These are phyloP conservation scores for Podarcis siculus DNA, from an alignment of 2,797 vertebrate genomes.

Conservation along the genomic window DNA sequence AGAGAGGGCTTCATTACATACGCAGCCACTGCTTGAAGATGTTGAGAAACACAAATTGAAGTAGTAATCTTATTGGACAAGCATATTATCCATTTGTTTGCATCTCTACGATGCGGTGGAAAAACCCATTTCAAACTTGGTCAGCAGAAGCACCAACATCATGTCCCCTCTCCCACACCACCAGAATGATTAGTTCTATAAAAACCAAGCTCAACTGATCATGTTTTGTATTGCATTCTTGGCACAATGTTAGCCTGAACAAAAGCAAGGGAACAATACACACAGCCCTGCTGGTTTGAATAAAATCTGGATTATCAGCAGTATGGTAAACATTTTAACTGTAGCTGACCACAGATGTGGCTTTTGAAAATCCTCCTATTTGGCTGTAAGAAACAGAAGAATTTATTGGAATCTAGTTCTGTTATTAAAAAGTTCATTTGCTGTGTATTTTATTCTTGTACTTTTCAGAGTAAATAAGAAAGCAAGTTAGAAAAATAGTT, in stretches of 20 bases:
- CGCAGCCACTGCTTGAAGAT: not conserved
- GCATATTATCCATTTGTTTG: not conserved
- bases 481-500: not conserved
- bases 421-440: not conserved
- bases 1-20: not conserved
- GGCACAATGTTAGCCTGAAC: not conserved
- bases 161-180: too few species aligned
- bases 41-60: not conserved
- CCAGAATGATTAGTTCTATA: not conserved
- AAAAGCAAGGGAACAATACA: not conserved
- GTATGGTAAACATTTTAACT: not conserved
- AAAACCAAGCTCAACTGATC: not conserved
- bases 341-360: not conserved
- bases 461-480: not conserved
- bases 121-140: not conserved
- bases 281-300: not conserved
- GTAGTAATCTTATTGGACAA: not conserved
- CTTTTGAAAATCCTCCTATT: not conserved
- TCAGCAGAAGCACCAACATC: not conserved
- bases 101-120: not conserved
- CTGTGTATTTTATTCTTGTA: not conserved
- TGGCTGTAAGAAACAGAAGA: not conserved
- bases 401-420: not conserved
- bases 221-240: not conserved
- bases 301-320: not conserved